Conservation (phyloP, 2,888 invertebrate genomes). For the Caenorhabditis sp. region DNA sequence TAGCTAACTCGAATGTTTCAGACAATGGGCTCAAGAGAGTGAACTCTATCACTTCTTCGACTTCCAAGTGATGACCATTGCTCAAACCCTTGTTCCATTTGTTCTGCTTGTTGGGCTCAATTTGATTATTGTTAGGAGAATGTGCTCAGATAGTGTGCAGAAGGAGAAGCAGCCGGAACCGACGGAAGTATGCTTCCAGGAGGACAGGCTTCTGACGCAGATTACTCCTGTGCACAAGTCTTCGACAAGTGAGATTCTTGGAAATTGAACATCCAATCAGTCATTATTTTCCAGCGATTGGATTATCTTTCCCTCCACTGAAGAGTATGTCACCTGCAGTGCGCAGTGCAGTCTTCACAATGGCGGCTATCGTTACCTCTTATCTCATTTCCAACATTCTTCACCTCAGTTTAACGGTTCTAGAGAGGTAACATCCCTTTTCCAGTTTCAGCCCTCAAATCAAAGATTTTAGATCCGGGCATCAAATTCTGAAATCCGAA, state of each 20-base stretch:
- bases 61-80: constrained; percentile 79
- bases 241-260: constrained; percentile 37
- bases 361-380: constrained; percentile 82
- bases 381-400: constrained; percentile 82
- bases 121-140: constrained; percentile 69
- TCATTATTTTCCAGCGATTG: constrained; percentile 48
- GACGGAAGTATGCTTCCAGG: constrained; percentile 53
- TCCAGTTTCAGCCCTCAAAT: not conserved
- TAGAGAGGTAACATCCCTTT: constrained; percentile 74
- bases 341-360: constrained; percentile 81
- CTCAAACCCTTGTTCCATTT: constrained; percentile 82
- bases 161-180: constrained; percentile 51
- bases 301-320: constrained; percentile 66
- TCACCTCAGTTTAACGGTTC: constrained; percentile 79
- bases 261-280: not conserved
- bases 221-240: constrained; percentile 58
- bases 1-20: constrained; percentile 25
- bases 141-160: constrained; percentile 65
- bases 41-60: constrained; percentile 77
- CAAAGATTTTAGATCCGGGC: constrained; percentile 72
- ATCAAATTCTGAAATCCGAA: constrained; percentile 74
- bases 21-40: constrained; percentile 62
- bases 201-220: constrained; percentile 52
- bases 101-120: constrained; percentile 77
- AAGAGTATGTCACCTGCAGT: constrained; percentile 73